phyloP scores from a whole-genome alignment of 1,140 invertebrate genomes.

The Drosophila ohnishii region DNA sequence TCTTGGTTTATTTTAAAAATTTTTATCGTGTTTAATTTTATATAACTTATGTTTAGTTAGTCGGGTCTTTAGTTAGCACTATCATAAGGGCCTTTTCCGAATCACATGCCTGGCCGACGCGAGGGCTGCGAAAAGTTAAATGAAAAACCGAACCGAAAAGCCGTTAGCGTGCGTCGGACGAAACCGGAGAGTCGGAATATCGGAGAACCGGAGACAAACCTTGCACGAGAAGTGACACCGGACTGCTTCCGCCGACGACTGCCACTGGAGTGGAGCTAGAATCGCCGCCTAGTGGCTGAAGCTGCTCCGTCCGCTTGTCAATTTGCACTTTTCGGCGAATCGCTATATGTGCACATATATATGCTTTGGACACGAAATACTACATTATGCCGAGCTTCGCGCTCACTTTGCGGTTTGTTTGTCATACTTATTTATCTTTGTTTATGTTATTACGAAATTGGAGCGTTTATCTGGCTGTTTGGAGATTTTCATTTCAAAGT shows the following conservation, averaged over 20 bases:
- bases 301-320: constrained; percentile 40
- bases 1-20: not conserved
- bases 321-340: constrained; percentile 53
- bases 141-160: constrained; percentile 27
- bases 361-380: constrained; percentile 2
- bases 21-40: not conserved
- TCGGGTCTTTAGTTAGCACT: constrained; percentile 12
- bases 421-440: constrained; percentile 61
- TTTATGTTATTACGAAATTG: constrained; percentile 60
- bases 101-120: constrained; percentile 41
- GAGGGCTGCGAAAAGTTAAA: constrained; percentile 27
- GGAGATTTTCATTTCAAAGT: constrained; percentile 55
- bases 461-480: constrained; percentile 49
- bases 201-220: constrained; percentile 24
- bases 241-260: constrained; percentile 16
- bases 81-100: constrained; percentile 26
- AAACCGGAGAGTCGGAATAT: constrained; percentile 11
- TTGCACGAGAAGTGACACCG: constrained; percentile 10
- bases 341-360: constrained; percentile 1
- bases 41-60: constrained; percentile 20
- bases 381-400: constrained; percentile 14
- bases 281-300: constrained; percentile 19
- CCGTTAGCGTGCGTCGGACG: constrained; percentile 33
- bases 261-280: constrained; percentile 23
- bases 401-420: constrained; percentile 30